phyloP scores from a whole-genome alignment of 2,113 vertebrate species.

The Perccottus glenii region DNA sequence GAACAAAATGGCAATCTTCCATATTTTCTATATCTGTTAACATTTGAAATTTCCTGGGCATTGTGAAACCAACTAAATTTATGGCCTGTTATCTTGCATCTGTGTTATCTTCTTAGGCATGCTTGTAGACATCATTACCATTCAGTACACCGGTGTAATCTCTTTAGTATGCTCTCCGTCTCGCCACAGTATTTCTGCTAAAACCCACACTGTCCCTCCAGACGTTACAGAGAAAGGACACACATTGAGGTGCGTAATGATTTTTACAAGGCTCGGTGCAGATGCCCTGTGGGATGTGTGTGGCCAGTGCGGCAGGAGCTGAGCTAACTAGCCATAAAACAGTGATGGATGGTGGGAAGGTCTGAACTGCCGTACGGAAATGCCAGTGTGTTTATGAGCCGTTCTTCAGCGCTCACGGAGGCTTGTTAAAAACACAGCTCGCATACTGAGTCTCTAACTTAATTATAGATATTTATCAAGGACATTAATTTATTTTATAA shows the following conservation, averaged over 20 bases:
- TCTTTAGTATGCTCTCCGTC: conserved; percentile 5
- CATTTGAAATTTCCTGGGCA: no score
- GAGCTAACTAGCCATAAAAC: conserved; percentile 13
- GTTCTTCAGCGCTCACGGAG: not conserved
- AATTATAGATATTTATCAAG: conserved; percentile 3
- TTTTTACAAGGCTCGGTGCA: conserved; percentile 13
- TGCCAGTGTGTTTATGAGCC: not conserved
- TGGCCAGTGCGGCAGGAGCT: not conserved
- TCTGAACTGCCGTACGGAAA: conserved; percentile 4
- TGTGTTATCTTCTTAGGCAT: not conserved
- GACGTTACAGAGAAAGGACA: conserved; percentile 2
- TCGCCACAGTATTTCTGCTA: conserved; percentile 6
- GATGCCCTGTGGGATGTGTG: conserved; percentile 7
- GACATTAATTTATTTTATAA: not conserved
- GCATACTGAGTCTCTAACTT: not conserved
- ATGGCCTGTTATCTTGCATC: not conserved
- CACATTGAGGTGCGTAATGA: conserved; percentile 16
- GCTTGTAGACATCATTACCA: not conserved
- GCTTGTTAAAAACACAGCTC: not conserved
- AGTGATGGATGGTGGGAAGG: conserved; percentile 8
- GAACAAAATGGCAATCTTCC: no score
- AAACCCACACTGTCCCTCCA: conserved; percentile 10
- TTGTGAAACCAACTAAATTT: no score
- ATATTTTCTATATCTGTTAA: no score
- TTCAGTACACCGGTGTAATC: not conserved